Percentiles rank a stretch among this genome's conserved stretches.
phyloP scores from a whole-genome alignment of 2,113 vertebrate genomes.

The Upupa epops region DNA sequence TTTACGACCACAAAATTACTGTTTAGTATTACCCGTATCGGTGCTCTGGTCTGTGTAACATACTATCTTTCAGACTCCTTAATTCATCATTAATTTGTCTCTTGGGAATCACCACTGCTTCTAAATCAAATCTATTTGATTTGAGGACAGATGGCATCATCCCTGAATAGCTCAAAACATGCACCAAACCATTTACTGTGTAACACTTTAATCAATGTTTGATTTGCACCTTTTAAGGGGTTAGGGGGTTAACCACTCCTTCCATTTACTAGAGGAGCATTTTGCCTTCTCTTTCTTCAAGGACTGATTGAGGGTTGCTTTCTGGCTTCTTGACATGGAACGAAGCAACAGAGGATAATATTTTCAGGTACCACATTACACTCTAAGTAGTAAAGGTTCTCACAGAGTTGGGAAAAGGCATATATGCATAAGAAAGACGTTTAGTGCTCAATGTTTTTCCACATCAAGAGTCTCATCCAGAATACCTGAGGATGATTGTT shows the following conservation, averaged over 20 bases:
- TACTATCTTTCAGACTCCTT: background rate
- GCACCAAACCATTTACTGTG: background rate
- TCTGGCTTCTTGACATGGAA: background rate
- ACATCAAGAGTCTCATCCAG: background rate
- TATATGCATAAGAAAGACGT: background rate
- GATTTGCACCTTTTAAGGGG: background rate
- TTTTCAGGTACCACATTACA: background rate
- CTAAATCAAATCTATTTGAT: slow-evolving; percentile 18
- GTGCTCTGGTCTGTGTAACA: slow-evolving; percentile 17
- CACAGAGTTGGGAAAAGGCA: background rate
- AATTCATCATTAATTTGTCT: slow-evolving; percentile 12
- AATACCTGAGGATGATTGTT: background rate
- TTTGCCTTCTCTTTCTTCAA: background rate
- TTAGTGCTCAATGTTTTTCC: background rate
- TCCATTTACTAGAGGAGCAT: background rate
- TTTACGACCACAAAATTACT: slow-evolving; percentile 21
- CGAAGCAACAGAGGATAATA: background rate
- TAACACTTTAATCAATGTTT: background rate
- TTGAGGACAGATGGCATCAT: background rate
- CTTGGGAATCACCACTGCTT: background rate
- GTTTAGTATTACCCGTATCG: background rate
- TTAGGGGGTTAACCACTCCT: background rate
- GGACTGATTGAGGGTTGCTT: background rate
- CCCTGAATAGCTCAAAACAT: background rate
- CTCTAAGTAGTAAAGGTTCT: background rate